Percentiles rank a stretch among this genome's conserved stretches.
phyloP scores from a whole-genome alignment of 2,888 invertebrate species.

The Autographa gamma region DNA sequence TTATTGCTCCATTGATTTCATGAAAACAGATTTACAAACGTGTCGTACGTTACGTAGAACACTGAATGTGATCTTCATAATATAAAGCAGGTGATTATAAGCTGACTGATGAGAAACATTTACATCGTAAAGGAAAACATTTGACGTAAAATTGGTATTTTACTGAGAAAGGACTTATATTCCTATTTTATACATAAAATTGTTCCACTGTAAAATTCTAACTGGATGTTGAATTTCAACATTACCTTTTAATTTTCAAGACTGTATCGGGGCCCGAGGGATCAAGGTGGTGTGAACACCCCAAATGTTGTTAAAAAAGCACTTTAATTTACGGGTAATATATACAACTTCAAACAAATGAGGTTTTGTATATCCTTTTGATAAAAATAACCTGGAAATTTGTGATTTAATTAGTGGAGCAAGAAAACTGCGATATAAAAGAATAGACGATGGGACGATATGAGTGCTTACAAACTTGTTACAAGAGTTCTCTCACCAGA shows the following conservation, averaged over 20 bases:
- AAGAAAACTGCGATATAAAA: background rate
- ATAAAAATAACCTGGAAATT: background rate
- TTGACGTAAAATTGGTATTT: background rate
- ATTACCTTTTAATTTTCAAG: constrained; percentile 36
- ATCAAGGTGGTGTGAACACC: constrained; percentile 16
- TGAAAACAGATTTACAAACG: constrained; percentile 17
- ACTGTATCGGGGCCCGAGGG: constrained; percentile 14
- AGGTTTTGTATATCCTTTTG: background rate
- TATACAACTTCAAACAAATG: constrained; percentile 6
- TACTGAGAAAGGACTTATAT: background rate
- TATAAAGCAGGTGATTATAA: background rate
- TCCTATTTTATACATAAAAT: constrained; percentile 11
- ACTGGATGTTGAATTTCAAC: constrained; percentile 26
- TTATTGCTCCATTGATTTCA: constrained; percentile 56
- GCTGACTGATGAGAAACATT: background rate
- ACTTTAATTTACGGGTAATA: constrained; percentile 21
- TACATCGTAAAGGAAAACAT: constrained; percentile 10
- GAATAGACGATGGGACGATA: background rate
- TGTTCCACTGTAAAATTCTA: constrained; percentile 21
- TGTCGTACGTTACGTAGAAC: constrained; percentile 15
- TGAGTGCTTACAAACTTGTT: background rate
- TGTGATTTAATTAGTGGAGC: background rate
- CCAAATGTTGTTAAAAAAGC: constrained; percentile 12
- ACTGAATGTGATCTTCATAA: constrained; percentile 32
- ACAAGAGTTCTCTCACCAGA: too few species aligned